Base-by-base conservation (phyloP, 2,113 vertebrate species). In the Pyxicephalus adspersus region DNA sequence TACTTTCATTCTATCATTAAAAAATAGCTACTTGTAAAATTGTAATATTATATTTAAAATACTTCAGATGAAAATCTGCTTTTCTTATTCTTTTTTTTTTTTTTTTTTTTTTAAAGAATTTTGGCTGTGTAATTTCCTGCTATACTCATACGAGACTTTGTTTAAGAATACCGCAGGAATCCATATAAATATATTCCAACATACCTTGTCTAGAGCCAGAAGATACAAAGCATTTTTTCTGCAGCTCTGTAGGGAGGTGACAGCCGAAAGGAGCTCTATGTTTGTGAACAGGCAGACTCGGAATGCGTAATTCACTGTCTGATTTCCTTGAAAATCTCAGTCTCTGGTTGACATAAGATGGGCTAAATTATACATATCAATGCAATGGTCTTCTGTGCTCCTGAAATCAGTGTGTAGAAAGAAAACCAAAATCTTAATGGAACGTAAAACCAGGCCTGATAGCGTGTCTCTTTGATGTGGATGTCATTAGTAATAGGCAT, bases 301-400 rank as follows among this genome's bases (percentile, higher is more conserved):
- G 66, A 61, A 80, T 80, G 55, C 66, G 29, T 64, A 54, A 60
- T 73, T 34, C 70, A 55, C 51, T 74, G 50, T 80, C 26, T 74
- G 58, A 81, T 74, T 64, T 64, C 38, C 58, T 65, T 81, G 26
- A 61, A 78, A 57, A 57, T 52, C 60, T 64, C 45, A 51, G 38
- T 64, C 76, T 77, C 50, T 66, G 76, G 76, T 51, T 78, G 64
- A 78, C 50, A 78, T 78, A 66, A 78, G 51, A 67, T 54, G 52
- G 63, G 64, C 26, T 66, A 66, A 20, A 52, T 77, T 77, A 74
- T 77, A 76, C 74, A 76, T 74, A 74, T 73, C 71, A 74, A 74
- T 54, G 58, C 71, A 58, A 54, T 74, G 54, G 57, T 74, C 28
- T 74, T 38, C 71, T 60, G 55, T 31, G 28, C 71, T 60, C 58